Evolutionary conservation across 2,113 vertebrate genomes (phyloP), one percentile per base, ranked within the genome.

Genomic region (Xenopus laevis): DNA sequence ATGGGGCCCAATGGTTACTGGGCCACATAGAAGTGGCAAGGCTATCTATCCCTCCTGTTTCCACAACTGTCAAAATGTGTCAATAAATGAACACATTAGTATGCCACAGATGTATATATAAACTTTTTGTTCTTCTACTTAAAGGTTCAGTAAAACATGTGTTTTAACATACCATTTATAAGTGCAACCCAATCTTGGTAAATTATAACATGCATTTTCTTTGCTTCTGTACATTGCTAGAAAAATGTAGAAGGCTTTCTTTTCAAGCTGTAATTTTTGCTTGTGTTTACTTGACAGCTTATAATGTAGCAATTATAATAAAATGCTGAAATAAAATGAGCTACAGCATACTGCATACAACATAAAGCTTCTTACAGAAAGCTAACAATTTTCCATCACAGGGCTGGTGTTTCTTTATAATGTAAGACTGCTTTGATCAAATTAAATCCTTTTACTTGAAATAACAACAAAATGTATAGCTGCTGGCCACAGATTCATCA

Each of bases 261-360:
- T 55, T 55, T 55, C 16, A 55, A 55, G 17, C 53, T 55, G 53
- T 55, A 55, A 55, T 55, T 55, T 55, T n/a, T 55, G 15, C 16
- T 55, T 17, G 7, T 55, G 53, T 55, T 55, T 55, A 55, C 53
- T 55, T 55, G 53, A 55, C 53, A 55, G 53, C 53, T 55, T 55
- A 16, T 55, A 55, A 55, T 55, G 53, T 55, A 55, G 53, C 53
- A 55, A 55, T 55, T 55, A 55, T 55, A 55, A 55, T 55, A n/a
- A 55, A 55, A 55, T n/a, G 17, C 16, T 55, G 53, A 55, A 55
- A 55, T 55, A 55, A 55, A 55, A 55, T 55, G 1, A n/a, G 53
- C 53, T 55, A 55, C 53, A 55, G 53, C 15, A 55, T 55, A 55
- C 53, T 18, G 53, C 15, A 55, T n/a, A 55, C 6, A 55, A 17